phyloP scores from a whole-genome alignment of 2,888 invertebrate genomes.

The Argyresthia albistria region DNA sequence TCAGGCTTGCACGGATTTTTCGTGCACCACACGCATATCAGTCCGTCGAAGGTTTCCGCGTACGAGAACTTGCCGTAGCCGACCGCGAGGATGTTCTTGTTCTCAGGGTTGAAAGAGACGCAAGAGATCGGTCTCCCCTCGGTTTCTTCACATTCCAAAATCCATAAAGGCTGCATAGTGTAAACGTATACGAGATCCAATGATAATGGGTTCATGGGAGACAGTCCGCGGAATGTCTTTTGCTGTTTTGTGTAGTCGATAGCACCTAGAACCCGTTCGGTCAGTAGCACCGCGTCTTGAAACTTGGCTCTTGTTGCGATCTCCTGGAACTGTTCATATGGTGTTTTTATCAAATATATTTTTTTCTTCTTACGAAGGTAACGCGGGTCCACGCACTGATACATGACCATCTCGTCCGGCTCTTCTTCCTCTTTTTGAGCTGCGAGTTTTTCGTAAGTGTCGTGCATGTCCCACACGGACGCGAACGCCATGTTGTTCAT shows the following conservation, averaged over 20 bases:
- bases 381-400: conserved; percentile 42
- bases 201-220: conserved; percentile 73
- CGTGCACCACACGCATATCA: conserved; percentile 84
- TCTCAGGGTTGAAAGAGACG: conserved; percentile 78
- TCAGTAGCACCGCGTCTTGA: conserved; percentile 74
- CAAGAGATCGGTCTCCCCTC: conserved; percentile 71
- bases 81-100: conserved; percentile 80
- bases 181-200: conserved; percentile 78
- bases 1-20: conserved; percentile 87
- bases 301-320: conserved; percentile 46
- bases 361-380: conserved; percentile 39
- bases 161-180: conserved; percentile 78
- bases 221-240: conserved; percentile 78
- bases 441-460: conserved; percentile 73
- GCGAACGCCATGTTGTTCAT: conserved; percentile 76
- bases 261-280: conserved; percentile 81
- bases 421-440: conserved; percentile 27
- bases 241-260: conserved; percentile 77
- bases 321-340: neutral
- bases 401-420: conserved; percentile 60
- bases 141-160: conserved; percentile 66
- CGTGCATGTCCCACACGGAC: conserved; percentile 85
- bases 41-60: conserved; percentile 69
- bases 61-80: conserved; percentile 80
- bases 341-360: conserved; percentile 7